Conservation (phyloP, 2,888 invertebrate species). For the Cheilosia scutellata region DNA sequence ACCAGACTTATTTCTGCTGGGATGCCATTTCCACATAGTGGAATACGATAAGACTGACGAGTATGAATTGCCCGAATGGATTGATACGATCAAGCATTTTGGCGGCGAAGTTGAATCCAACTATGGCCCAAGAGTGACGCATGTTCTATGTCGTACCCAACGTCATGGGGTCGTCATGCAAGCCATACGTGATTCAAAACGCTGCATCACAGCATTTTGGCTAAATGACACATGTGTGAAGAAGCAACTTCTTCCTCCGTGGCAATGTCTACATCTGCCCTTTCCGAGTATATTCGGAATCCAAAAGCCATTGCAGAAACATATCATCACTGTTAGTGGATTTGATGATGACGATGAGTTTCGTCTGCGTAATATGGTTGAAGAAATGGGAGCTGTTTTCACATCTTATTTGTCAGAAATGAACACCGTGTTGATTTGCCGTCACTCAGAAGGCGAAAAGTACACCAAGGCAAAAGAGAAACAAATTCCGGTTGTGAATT, state of each 20-base stretch:
- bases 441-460: constrained; percentile 94
- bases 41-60: constrained; percentile 91
- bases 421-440: constrained; percentile 91
- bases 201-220: constrained; percentile 94
- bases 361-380: constrained; percentile 93
- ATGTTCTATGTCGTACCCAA: constrained; percentile 96
- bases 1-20: constrained; percentile 94
- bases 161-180: constrained; percentile 96
- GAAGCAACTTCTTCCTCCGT: constrained; percentile 95
- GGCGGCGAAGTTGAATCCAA: constrained; percentile 95
- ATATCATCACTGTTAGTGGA: constrained; percentile 93
- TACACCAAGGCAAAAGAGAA: constrained; percentile 95
- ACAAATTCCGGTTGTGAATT: constrained; percentile 95
- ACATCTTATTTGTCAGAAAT: constrained; percentile 92
- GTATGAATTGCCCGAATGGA: constrained; percentile 87
- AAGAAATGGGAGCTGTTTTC: constrained; percentile 92
- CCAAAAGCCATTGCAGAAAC: constrained; percentile 90
- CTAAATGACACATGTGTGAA: constrained; percentile 95
- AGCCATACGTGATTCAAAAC: constrained; percentile 87
- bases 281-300: constrained; percentile 87
- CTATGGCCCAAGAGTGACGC: constrained; percentile 95
- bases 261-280: constrained; percentile 97
- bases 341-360: constrained; percentile 94
- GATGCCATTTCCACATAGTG: constrained; percentile 96
- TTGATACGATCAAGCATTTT: constrained; percentile 90